A percentile compares a stretch with the other conserved stretches of the same genome.
phyloP scores from a whole-genome alignment of 2,113 vertebrate genomes.

The Otis tarda region DNA sequence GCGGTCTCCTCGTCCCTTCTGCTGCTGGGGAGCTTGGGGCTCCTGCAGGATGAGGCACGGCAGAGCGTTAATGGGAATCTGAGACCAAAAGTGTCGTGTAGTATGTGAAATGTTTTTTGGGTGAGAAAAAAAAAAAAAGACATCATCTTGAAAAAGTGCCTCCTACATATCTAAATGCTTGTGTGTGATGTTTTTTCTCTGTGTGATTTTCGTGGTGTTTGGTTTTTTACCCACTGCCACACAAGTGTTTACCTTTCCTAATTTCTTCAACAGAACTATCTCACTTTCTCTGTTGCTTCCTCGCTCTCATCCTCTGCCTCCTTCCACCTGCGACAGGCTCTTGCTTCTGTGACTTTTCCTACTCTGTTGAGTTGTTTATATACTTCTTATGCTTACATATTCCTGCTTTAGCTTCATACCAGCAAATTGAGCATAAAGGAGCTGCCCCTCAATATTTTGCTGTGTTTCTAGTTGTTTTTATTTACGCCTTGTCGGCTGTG shows the following conservation, averaged over 20 bases:
- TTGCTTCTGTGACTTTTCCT: not conserved
- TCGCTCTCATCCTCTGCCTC: not conserved
- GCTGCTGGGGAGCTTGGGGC: rapidly evolving
- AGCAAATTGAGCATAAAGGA: not conserved
- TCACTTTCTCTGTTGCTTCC: not conserved
- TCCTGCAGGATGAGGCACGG: not conserved
- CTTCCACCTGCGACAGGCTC: not conserved
- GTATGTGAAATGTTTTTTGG: too few relatives aligned
- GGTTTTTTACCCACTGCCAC: not conserved
- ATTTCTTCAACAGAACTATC: not conserved
- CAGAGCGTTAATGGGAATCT: rapidly evolving
- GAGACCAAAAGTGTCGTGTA: rapidly evolving
- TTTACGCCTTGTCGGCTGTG: not conserved
- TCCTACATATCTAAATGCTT: rapidly evolving
- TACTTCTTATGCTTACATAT: rapidly evolving
- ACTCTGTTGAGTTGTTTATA: rapidly evolving
- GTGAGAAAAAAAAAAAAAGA: too few relatives aligned
- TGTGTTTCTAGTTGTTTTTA: not conserved
- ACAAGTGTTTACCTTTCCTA: not conserved
- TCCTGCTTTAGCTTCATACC: not conserved
- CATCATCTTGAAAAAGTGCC: not conserved
- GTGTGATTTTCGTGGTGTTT: too few relatives aligned
- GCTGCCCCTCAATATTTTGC: too few relatives aligned
- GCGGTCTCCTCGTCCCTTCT: not conserved
- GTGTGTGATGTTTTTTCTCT: not conserved